A percentile compares a stretch with the other conserved stretches of the same genome.
phyloP scores from a whole-genome alignment of 2,888 invertebrate genomes.

The Leptinotarsa tumamoca region DNA sequence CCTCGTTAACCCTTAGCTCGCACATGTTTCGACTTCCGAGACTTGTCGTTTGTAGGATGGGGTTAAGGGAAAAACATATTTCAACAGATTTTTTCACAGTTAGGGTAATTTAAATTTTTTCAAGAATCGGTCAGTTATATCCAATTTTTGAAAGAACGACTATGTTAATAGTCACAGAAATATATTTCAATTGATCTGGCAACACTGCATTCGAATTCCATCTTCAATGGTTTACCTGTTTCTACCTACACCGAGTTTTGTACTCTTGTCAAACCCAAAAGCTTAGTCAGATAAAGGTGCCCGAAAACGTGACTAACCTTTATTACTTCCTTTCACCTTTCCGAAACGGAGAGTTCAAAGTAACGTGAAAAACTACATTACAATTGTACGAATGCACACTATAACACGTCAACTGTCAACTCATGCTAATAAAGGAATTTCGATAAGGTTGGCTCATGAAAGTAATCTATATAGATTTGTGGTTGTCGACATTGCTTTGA shows the following conservation, averaged over 20 bases:
- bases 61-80: too few relatives aligned
- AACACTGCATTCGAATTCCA: not conserved
- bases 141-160: too few relatives aligned
- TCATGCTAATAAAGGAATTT: not conserved
- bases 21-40: too few relatives aligned
- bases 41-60: too few relatives aligned
- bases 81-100: too few relatives aligned
- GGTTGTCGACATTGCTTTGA: too few relatives aligned
- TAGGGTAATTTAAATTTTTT: too few relatives aligned
- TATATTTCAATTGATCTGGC: not conserved
- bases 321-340: not conserved
- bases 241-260: not conserved
- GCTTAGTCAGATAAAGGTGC: not conserved
- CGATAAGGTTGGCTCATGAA: not conserved
- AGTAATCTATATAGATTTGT: too few relatives aligned
- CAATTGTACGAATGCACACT: not conserved
- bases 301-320: conserved; percentile 1
- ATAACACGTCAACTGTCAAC: not conserved
- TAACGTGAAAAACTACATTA: not conserved
- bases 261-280: not conserved
- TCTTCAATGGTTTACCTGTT: not conserved
- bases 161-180: not conserved
- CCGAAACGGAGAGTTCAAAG: not conserved
- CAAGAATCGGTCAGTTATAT: too few relatives aligned
- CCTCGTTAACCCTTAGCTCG: too few relatives aligned